Evolutionary conservation across 2,888 invertebrate genomes (phyloP).

Genomic region (Sarcophaga subvicina): DNA sequence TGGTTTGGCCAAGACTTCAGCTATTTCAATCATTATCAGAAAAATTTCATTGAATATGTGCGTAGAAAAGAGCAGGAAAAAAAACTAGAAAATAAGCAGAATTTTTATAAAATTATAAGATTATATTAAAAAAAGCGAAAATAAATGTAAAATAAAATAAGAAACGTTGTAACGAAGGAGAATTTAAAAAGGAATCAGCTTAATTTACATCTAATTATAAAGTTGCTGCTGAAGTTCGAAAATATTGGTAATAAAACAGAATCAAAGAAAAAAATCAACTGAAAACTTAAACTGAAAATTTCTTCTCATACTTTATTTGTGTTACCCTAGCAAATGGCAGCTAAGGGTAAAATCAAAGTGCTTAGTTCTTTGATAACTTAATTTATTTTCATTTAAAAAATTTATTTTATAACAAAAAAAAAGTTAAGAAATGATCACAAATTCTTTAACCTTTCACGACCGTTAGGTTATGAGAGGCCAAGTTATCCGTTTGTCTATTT

Average conservation of each 20-base stretch:
- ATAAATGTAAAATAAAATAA: neutral
- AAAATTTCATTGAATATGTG: slow-evolving; percentile 6
- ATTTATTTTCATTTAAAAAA: too few relatives aligned
- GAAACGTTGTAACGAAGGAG: neutral
- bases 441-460: too few relatives aligned
- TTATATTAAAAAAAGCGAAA: slow-evolving; percentile 19
- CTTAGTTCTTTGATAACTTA: neutral
- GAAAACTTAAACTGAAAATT: neutral
- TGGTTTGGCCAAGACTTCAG: slow-evolving; percentile 3
- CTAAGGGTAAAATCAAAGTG: neutral
- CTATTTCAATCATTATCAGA: slow-evolving; percentile 30
- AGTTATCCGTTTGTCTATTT: too few relatives aligned
- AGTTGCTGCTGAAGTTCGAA: slow-evolving; percentile 27
- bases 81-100: neutral
- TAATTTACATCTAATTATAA: slow-evolving; percentile 63
- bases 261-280: neutral
- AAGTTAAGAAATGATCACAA: too few relatives aligned
- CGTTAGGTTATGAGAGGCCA: too few relatives aligned
- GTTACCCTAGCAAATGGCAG: slow-evolving; percentile 1
- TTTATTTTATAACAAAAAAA: too few relatives aligned
- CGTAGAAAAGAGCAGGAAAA: neutral
- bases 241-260: neutral
- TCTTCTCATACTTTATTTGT: neutral
- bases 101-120: neutral
- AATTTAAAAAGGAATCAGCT: slow-evolving; percentile 30